Conservation (phyloP, 92 coral and sea anemone species). For the Zoanthus gigantus region DNA sequence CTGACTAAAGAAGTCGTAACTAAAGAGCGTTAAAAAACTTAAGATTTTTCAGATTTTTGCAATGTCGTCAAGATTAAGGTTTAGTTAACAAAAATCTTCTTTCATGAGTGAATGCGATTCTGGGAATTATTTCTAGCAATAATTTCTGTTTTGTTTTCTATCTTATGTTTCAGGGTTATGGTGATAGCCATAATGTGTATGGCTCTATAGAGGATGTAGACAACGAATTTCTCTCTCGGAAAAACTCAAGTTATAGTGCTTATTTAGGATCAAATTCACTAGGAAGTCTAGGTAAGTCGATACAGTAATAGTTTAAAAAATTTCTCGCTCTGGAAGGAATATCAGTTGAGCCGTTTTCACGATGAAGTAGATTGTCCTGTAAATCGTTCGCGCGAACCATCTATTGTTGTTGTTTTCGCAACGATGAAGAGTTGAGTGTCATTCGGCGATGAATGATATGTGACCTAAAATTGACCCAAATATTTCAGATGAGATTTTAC, state of each 20-base stretch:
- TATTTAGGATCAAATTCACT: slow-evolving; percentile 86
- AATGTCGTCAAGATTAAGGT: slow-evolving; percentile 3
- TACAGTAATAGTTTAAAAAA: slow-evolving; percentile 37
- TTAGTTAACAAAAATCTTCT: slow-evolving; percentile 26
- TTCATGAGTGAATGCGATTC: slow-evolving; percentile 41
- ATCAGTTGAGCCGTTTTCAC: slow-evolving; percentile 16
- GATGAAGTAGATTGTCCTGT: slow-evolving; percentile 12
- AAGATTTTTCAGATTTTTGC: slow-evolving; percentile 21
- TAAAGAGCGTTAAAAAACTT: slow-evolving; percentile 1
- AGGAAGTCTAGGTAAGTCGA: slow-evolving; percentile 88
- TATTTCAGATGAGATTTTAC: slow-evolving; percentile 6
- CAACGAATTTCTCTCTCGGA: slow-evolving; percentile 88
- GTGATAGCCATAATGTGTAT: slow-evolving; percentile 87
- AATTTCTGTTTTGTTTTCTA: slow-evolving; percentile 37
- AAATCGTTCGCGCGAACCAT: slow-evolving; percentile 34
- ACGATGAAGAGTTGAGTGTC: slow-evolving; percentile 26
- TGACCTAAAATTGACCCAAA: slow-evolving; percentile 48
- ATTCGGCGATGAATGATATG: slow-evolving; percentile 38
- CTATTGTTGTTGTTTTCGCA: slow-evolving; percentile 50
- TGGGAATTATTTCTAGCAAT: slow-evolving; percentile 16
- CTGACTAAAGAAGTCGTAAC: slow-evolving; percentile 39
- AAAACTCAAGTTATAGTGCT: slow-evolving; percentile 82
- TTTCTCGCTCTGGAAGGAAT: neutral
- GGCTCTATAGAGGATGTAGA: slow-evolving; percentile 93
- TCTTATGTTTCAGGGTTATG: slow-evolving; percentile 49